A percentile compares a stretch with the other conserved stretches of the same genome.
phyloP scores from a whole-genome alignment of 2,113 vertebrate species.

The Orycteropus afer region DNA sequence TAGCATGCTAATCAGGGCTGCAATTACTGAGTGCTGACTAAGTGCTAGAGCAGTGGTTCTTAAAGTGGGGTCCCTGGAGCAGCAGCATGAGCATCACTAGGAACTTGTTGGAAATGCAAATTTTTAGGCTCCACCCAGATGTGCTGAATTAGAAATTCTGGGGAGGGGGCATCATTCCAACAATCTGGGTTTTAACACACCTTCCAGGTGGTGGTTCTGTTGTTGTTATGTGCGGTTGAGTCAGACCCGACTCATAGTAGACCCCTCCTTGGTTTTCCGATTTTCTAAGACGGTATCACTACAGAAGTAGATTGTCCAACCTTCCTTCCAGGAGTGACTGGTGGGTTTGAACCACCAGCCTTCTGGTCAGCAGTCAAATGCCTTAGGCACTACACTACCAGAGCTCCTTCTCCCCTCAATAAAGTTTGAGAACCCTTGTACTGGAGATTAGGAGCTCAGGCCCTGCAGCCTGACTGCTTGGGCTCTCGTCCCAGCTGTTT shows the following conservation, averaged over 20 bases:
- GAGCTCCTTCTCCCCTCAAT: too few relatives aligned
- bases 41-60: not conserved
- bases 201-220: not conserved
- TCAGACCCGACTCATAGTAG: too few relatives aligned
- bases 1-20: not conserved
- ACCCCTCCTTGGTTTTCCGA: too few relatives aligned
- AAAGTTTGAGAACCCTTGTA: not conserved
- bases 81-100: not conserved
- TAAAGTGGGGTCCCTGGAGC: not conserved
- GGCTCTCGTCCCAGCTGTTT: not conserved
- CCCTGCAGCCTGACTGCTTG: not conserved
- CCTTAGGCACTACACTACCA: too few relatives aligned
- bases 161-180: not conserved
- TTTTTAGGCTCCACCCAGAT: not conserved
- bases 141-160: not conserved
- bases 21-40: not conserved
- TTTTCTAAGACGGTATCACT: too few relatives aligned
- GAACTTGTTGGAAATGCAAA: not conserved
- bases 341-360: too few relatives aligned
- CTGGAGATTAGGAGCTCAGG: not conserved
- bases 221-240: too few relatives aligned
- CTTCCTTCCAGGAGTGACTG: too few relatives aligned
- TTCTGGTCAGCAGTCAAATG: too few relatives aligned
- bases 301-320: too few relatives aligned
- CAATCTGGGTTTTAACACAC: not conserved